Evolutionary conservation across 1,140 invertebrate genomes (phyloP), one percentile per base, ranked within the genome.

Genomic region (Choristoneura fumiferana): DNA sequence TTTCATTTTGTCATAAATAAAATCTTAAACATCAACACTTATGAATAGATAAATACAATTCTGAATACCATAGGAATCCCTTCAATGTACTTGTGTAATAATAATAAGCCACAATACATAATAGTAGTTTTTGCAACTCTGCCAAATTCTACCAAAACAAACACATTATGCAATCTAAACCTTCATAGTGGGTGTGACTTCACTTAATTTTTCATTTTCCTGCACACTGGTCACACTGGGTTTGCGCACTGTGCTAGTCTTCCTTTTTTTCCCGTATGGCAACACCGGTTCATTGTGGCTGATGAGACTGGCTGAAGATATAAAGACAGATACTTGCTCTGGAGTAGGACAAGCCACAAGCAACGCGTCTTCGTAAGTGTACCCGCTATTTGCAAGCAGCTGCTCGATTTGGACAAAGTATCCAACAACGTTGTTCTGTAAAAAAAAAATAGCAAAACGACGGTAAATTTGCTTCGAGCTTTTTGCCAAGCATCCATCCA

Each of bases 271-370:
- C 0, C 89, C 88, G 63, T 79, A 90, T 17, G 89, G 89, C 65
- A 80, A 62, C 43, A 90, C 84, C 38, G 77, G 75, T 18, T 90
- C 86, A 14, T 67, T 78, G 43, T 84, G 88, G 9, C 90, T 89
- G 12, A 92, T 83, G 2, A 94, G 89, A 62, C 92, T 93, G 0
- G 93, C 92, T 9, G 95, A 96, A 15, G 95, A 96, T 34, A 97
- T 89, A 63, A 97, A 92, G n/a, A 96, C 92, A n/a, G 95, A 95
- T 8, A 98, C 92, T 90, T 98, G 97, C 80, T 98, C 98, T 8
- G 95, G 92, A 4, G 96, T 93, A 0, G 97, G 97, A 86, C 96
- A 98, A 9, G 92, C 96, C 8, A 98, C 94, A 29, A 98, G 92
- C 39, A 95, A 88, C 61, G 93, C 92, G 73, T 98, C 96, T 76